Evolutionary conservation across 2,888 invertebrate genomes (phyloP).

Genomic region (Pristionchus fissidentatus): DNA sequence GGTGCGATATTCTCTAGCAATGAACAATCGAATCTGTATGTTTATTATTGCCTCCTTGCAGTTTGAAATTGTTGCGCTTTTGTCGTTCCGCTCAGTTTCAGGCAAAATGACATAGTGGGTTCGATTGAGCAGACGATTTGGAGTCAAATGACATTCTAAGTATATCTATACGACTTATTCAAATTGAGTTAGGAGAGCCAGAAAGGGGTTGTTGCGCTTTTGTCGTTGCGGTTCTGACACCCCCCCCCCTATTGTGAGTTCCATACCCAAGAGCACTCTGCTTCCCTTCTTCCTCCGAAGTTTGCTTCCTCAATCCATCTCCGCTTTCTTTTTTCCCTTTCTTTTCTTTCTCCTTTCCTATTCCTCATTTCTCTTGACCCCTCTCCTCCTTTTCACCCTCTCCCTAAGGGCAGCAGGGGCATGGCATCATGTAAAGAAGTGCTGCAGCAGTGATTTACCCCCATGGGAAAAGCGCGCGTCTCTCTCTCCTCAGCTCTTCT

Average conservation of each 20-base stretch:
- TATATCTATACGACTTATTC: too few relatives aligned
- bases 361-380: too few relatives aligned
- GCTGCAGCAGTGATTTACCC: constrained; percentile 21
- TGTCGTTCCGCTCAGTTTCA: too few relatives aligned
- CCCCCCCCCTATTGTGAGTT: neutral
- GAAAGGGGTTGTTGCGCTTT: constrained; percentile 13
- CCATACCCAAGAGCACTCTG: constrained; percentile 28
- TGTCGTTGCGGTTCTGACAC: constrained; percentile 10
- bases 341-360: neutral
- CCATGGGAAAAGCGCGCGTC: constrained; percentile 21
- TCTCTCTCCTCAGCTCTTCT: too few relatives aligned
- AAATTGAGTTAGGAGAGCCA: neutral
- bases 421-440: constrained; percentile 11
- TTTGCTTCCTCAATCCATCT: constrained; percentile 40
- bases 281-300: neutral
- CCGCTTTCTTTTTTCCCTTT: too few relatives aligned
- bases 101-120: too few relatives aligned
- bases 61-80: too few relatives aligned
- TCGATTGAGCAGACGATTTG: too few relatives aligned
- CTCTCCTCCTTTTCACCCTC: neutral
- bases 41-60: too few relatives aligned
- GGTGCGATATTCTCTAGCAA: too few relatives aligned
- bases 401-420: neutral
- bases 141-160: too few relatives aligned
- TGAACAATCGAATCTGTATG: too few relatives aligned